Percentiles rank a stretch among this genome's conserved stretches.
phyloP scores from a whole-genome alignment of 2,797 vertebrate species.

The Schizothorax lantsangensis region DNA sequence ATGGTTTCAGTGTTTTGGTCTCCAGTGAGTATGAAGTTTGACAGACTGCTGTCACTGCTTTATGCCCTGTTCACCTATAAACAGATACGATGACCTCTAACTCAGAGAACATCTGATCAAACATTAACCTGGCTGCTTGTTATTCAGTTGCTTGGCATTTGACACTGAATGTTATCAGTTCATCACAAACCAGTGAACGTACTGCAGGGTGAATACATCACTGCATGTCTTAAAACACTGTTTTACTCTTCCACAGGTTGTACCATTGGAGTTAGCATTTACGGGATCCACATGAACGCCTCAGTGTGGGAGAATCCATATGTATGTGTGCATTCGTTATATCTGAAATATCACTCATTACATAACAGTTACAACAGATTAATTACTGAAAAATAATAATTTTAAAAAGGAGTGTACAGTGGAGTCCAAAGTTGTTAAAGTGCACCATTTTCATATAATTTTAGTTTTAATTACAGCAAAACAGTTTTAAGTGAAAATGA shows the following conservation, averaged over 20 bases:
- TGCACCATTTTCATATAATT: neutral
- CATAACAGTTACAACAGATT: neutral
- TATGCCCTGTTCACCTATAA: neutral
- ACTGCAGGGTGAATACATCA: neutral
- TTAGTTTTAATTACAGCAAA: neutral
- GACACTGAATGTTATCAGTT: slow-evolving; percentile 11
- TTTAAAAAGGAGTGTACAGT: neutral
- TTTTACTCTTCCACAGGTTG: slow-evolving; percentile 64
- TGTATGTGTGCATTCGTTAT: slow-evolving; percentile 66
- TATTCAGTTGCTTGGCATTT: slow-evolving; percentile 17
- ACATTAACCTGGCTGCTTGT: slow-evolving; percentile 58
- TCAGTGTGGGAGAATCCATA: slow-evolving; percentile 79
- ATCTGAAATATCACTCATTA: neutral
- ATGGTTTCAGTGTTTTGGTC: neutral
- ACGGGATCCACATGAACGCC: slow-evolving; percentile 73
- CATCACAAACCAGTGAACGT: neutral
- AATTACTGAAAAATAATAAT: neutral
- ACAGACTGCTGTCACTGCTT: neutral
- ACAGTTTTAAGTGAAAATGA: neutral
- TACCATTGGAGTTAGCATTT: slow-evolving; percentile 68
- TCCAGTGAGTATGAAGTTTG: neutral
- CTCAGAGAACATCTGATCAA: slow-evolving; percentile 33
- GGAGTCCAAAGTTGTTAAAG: neutral
- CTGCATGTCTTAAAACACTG: neutral
- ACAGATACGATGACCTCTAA: slow-evolving; percentile 30